Evolutionary conservation across 2,797 vertebrate species (phyloP).

Genomic region (Varecia variegata): DNA sequence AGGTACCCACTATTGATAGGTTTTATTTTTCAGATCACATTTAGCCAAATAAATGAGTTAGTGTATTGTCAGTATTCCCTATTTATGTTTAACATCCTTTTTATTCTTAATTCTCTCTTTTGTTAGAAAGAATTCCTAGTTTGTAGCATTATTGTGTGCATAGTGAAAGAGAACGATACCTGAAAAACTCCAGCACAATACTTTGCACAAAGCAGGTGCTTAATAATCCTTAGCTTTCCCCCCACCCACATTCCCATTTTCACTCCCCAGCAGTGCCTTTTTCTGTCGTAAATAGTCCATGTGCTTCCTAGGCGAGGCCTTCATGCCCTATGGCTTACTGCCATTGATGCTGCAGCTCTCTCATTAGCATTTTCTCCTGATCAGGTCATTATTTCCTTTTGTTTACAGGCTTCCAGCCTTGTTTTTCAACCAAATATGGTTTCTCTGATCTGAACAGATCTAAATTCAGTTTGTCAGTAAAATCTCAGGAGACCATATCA

Average conservation of each 20-base stretch:
- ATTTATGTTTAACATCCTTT: background rate
- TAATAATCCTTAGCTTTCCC: background rate
- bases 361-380: constrained; percentile 21
- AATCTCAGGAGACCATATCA: constrained; percentile 58
- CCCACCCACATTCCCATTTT: background rate
- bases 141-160: background rate
- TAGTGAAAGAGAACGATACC: background rate
- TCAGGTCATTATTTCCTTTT: constrained; percentile 54
- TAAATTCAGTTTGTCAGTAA: constrained; percentile 70
- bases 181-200: background rate
- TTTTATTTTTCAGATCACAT: constrained; percentile 16
- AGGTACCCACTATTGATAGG: background rate
- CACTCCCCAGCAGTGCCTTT: background rate
- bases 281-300: background rate
- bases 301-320: background rate
- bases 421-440: constrained; percentile 37
- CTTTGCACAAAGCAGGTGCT: background rate
- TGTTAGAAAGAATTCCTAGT: background rate
- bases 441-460: constrained; percentile 62
- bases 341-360: background rate
- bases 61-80: background rate
- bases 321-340: background rate
- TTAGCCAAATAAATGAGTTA: constrained; percentile 12
- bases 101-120: constrained; percentile 10
- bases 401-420: constrained; percentile 46